Evolutionary conservation across 1,140 invertebrate genomes (phyloP).

Genomic region (Prorops nasuta): DNA sequence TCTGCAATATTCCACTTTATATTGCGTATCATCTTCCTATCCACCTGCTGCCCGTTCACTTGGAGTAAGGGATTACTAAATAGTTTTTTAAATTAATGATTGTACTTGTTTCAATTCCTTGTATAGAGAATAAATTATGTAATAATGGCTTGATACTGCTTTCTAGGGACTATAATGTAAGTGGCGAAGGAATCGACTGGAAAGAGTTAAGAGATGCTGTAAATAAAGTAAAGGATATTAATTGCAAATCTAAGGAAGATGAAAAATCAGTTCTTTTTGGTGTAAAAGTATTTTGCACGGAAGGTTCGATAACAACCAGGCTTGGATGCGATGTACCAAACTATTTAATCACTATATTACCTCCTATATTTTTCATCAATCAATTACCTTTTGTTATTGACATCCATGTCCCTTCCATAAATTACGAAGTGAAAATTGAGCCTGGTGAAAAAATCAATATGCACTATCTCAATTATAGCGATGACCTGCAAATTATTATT

Average conservation of each 20-base stretch:
- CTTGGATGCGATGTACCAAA: conserved; percentile 63
- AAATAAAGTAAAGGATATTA: conserved; percentile 62
- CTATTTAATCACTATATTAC: conserved; percentile 69
- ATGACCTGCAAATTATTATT: conserved; percentile 62
- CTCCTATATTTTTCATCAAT: conserved; percentile 75
- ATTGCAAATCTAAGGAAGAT: conserved; percentile 63
- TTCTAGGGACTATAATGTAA: conserved; percentile 66
- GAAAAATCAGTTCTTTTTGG: conserved; percentile 63
- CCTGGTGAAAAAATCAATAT: conserved; percentile 70
- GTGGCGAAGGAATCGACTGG: conserved; percentile 76
- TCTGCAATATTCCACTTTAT: conserved; percentile 73
- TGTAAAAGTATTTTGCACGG: conserved; percentile 58
- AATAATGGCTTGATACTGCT: too few species aligned
- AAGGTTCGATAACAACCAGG: conserved; percentile 47
- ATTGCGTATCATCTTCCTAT: conserved; percentile 80
- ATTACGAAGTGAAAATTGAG: conserved; percentile 64
- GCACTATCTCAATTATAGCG: conserved; percentile 64
- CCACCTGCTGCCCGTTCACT: conserved; percentile 71
- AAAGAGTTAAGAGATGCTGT: conserved; percentile 69
- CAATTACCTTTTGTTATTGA: conserved; percentile 71
- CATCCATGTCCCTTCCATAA: conserved; percentile 56
- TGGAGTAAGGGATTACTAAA: conserved; percentile 67
- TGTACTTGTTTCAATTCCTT: too few species aligned
- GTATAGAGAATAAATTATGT: too few species aligned
- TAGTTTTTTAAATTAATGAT: conserved; percentile 16